These are phyloP conservation scores for Drosophila stalkeri DNA, from an alignment of 2,888 invertebrate genomes.

Conservation along the genomic window DNA sequence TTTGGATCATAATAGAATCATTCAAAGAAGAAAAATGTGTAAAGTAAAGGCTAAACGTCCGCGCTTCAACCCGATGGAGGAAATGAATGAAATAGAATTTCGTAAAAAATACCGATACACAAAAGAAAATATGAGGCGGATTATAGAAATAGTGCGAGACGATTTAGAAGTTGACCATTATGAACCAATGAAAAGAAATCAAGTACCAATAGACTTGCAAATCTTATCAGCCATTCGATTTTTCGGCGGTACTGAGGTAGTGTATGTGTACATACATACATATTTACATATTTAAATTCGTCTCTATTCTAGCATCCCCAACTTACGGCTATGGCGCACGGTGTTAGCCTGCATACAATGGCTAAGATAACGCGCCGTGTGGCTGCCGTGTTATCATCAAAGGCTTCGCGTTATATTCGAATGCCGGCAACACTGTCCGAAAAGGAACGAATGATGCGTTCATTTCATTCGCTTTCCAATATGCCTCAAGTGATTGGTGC, in stretches of 20 bases:
- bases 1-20: conserved; percentile 10
- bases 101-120: conserved; percentile 74
- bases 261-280: no score
- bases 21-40: not conserved
- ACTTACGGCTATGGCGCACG: conserved; percentile 73
- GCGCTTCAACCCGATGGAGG: conserved; percentile 73
- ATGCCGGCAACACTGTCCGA: conserved; percentile 82
- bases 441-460: conserved; percentile 77
- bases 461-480: conserved; percentile 74
- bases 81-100: conserved; percentile 75
- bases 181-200: conserved; percentile 65
- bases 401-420: conserved; percentile 80
- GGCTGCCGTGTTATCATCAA: conserved; percentile 74
- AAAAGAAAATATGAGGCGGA: conserved; percentile 76
- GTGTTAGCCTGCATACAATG: conserved; percentile 70
- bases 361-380: conserved; percentile 77
- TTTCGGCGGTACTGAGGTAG: conserved; percentile 80
- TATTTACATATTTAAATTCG: not conserved
- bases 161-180: conserved; percentile 73
- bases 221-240: conserved; percentile 75
- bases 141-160: conserved; percentile 79
- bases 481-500: conserved; percentile 82
- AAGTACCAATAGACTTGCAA: conserved; percentile 80
- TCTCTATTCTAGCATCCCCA: conserved; percentile 65
- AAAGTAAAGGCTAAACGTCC: conserved; percentile 18